A percentile compares a stretch with the other conserved stretches of the same genome.
Evolutionary conservation across 2,113 vertebrate genomes (phyloP).

Genomic region (Etheostoma spectabile): DNA sequence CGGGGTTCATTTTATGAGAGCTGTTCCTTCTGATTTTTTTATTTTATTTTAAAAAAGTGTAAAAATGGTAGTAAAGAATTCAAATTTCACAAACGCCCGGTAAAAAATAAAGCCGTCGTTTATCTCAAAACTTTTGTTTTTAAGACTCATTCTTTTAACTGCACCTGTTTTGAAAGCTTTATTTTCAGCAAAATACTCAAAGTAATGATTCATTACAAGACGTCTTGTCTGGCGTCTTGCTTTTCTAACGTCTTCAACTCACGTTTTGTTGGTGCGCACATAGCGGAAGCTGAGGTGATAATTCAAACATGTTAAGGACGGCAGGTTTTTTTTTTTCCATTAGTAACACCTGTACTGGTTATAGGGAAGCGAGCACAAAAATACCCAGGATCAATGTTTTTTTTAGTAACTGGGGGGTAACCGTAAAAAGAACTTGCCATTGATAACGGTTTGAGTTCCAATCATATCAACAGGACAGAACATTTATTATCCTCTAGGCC

Average conservation of each 20-base stretch:
- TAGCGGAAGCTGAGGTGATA: background rate
- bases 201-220: background rate
- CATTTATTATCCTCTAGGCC: constrained; percentile 44
- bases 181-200: background rate
- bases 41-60: no score
- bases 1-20: background rate
- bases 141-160: background rate
- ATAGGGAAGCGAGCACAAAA: background rate
- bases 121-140: background rate
- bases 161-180: background rate
- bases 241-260: background rate
- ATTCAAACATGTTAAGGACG: background rate
- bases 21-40: background rate
- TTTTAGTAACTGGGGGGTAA: background rate
- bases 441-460: constrained; percentile 4
- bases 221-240: background rate
- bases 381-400: background rate
- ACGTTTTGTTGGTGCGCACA: background rate
- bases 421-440: constrained; percentile 11
- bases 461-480: constrained; percentile 36
- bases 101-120: background rate
- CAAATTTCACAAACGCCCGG: background rate
- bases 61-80: background rate
- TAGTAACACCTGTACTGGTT: background rate
- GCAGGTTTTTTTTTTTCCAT: background rate